Percentiles rank a stretch among this genome's conserved stretches.
Evolutionary conservation across 2,888 invertebrate genomes (phyloP).

Genomic region (Aspidiotus destructor): DNA sequence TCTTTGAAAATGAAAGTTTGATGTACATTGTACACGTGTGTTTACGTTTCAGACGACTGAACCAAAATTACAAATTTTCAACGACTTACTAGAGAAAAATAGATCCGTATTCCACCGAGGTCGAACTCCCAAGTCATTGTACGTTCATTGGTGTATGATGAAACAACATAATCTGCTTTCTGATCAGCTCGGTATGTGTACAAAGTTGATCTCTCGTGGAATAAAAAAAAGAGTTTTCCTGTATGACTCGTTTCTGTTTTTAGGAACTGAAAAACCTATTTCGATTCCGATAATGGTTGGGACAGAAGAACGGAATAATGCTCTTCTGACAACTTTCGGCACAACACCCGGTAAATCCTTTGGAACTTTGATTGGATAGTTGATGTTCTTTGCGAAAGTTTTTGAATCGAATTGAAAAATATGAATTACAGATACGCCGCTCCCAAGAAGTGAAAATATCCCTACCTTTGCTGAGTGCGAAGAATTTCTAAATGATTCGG

Average conservation of each 20-base stretch:
- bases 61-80: conserved; percentile 68
- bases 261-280: conserved; percentile 34
- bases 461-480: conserved; percentile 84
- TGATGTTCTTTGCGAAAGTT: not conserved
- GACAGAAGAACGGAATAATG: conserved; percentile 34
- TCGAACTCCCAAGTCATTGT: conserved; percentile 73
- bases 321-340: conserved; percentile 27
- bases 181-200: conserved; percentile 63
- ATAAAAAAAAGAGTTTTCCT: not conserved
- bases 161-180: conserved; percentile 84
- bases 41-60: conserved; percentile 52
- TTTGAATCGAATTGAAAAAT: not conserved
- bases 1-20: conserved; percentile 11
- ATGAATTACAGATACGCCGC: conserved; percentile 28
- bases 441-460: conserved; percentile 49
- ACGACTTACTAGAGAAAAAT: conserved; percentile 71
- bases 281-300: conserved; percentile 34
- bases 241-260: not conserved
- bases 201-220: not conserved
- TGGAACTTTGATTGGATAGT: not conserved
- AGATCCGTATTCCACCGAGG: conserved; percentile 77
- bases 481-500: conserved; percentile 73
- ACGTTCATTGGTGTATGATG: conserved; percentile 84
- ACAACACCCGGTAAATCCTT: conserved; percentile 16
- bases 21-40: conserved; percentile 34